phyloP scores from a whole-genome alignment of 2,888 invertebrate genomes.

The Apamea anceps region DNA sequence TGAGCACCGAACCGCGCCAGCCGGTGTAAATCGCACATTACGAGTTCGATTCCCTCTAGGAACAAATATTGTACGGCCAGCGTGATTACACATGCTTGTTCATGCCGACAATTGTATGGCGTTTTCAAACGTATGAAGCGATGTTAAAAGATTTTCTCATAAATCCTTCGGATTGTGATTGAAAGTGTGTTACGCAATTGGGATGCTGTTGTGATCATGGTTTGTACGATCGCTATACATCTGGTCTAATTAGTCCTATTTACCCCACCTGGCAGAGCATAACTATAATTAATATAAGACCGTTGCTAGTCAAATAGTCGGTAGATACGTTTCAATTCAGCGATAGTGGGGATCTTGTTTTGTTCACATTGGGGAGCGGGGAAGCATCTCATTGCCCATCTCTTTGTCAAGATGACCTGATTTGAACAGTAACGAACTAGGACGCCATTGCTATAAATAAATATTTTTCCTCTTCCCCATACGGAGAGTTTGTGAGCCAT shows the following conservation, averaged over 20 bases:
- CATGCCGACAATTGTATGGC: too few relatives aligned
- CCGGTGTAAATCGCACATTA: background rate
- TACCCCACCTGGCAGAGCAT: background rate
- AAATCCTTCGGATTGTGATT: background rate
- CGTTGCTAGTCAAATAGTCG: conserved; percentile 7
- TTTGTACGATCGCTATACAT: background rate
- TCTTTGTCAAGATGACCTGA: conserved; percentile 78
- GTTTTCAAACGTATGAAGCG: background rate
- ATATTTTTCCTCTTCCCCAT: conserved; percentile 33
- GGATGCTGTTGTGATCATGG: background rate
- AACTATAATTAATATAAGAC: conserved; percentile 13
- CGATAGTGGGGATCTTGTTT: conserved; percentile 45
- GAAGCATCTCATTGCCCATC: conserved; percentile 78
- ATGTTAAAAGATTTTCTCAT: background rate
- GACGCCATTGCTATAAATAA: conserved; percentile 64
- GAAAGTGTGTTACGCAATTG: background rate
- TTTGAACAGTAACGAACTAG: conserved; percentile 73
- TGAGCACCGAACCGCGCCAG: too few relatives aligned
- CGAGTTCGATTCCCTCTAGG: background rate
- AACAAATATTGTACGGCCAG: background rate
- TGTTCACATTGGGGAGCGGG: conserved; percentile 54
- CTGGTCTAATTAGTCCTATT: background rate
- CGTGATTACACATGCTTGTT: background rate
- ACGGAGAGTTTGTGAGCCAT: conserved; percentile 6
- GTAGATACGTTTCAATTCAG: conserved; percentile 32